These are phyloP conservation scores for Periphyllus acericola DNA, from an alignment of 2,888 invertebrate genomes.

Conservation along the genomic window DNA sequence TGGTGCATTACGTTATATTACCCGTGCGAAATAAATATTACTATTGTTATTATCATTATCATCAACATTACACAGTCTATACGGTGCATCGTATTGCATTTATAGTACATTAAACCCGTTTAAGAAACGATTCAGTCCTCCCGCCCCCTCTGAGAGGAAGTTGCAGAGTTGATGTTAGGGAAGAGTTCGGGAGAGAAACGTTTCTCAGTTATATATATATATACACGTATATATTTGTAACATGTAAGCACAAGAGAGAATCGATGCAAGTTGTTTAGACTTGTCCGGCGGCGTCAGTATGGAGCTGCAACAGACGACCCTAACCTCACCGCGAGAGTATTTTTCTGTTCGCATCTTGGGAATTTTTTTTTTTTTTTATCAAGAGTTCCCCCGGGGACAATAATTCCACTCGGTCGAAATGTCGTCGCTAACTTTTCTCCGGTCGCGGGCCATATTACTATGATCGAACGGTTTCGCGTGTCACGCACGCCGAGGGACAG, in stretches of 20 bases:
- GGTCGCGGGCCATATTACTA: slow-evolving; percentile 26
- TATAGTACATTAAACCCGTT: slow-evolving; percentile 13
- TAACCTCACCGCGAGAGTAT: neutral
- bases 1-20: slow-evolving; percentile 17
- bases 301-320: neutral
- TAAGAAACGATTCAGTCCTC: slow-evolving; percentile 19
- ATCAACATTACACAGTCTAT: neutral
- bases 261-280: slow-evolving; percentile 11
- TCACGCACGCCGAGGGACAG: slow-evolving; percentile 12
- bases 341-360: neutral
- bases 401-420: slow-evolving; percentile 15
- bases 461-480: slow-evolving; percentile 57
- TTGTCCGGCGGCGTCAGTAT: neutral
- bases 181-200: neutral
- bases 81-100: neutral
- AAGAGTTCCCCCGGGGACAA: slow-evolving; percentile 39
- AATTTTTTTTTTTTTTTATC: slow-evolving; percentile 15
- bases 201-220: neutral
- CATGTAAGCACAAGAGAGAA: neutral
- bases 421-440: slow-evolving; percentile 14
- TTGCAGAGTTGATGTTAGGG: neutral
- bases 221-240: neutral
- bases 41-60: neutral
- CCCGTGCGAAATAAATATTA: slow-evolving; percentile 5
- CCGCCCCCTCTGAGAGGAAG: neutral